These are phyloP conservation scores for Stegodyphus mimosarum DNA, from an alignment of 1,140 invertebrate species.

Conservation along the genomic window DNA sequence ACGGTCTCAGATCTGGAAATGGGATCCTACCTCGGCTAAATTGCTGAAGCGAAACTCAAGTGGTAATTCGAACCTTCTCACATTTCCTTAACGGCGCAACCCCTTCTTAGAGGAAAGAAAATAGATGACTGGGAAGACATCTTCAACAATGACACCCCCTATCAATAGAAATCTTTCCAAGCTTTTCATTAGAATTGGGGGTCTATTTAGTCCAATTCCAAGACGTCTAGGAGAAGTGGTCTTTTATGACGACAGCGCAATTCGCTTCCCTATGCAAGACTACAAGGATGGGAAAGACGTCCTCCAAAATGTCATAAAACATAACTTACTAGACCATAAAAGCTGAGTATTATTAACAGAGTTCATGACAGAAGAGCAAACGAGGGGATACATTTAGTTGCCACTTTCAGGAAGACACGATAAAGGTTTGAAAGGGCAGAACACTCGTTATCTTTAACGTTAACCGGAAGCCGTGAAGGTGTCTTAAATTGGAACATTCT, in stretches of 20 bases:
- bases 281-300: too few relatives aligned
- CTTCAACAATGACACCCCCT: not conserved
- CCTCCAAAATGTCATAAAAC: not conserved
- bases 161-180: not conserved
- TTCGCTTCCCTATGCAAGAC: not conserved
- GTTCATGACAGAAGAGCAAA: not conserved
- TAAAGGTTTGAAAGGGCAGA: not conserved
- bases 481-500: not conserved
- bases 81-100: too few relatives aligned
- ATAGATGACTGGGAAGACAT: not conserved
- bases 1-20: too few relatives aligned
- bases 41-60: too few relatives aligned
- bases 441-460: not conserved
- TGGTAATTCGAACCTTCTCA: too few relatives aligned
- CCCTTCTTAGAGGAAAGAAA: too few relatives aligned
- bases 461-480: not conserved
- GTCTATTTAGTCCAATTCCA: not conserved
- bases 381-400: not conserved
- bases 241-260: not conserved
- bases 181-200: not conserved
- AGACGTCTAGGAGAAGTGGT: not conserved
- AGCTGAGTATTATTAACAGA: not conserved
- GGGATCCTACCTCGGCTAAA: too few relatives aligned
- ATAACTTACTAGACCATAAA: not conserved
- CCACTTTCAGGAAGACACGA: not conserved